Base-by-base conservation (phyloP, 2,888 invertebrate genomes). In the Platycnemis pennipes region DNA sequence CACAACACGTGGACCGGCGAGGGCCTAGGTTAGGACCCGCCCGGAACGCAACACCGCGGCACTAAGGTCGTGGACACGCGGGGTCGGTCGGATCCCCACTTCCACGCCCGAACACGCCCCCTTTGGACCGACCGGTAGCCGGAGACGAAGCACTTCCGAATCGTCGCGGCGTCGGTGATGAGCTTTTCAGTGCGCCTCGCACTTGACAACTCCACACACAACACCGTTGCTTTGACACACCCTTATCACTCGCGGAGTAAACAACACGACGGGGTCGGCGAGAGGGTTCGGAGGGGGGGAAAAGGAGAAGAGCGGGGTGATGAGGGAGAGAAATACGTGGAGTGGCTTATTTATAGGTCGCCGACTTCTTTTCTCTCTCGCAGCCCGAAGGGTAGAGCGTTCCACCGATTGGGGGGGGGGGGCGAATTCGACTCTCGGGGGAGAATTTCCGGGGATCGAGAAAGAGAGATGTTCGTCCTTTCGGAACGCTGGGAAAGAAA, bases 191-290 rank as follows among this genome's bases (percentile, higher is more conserved):
- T 26, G 63, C 63, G 26, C 77, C 16, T 26, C 31, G 13, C 77
- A 63, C 63, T 63, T 63, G 63, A 63, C 63, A 63, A 77, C 77
- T 77, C 37, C 37, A 77, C 77, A 77, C 77, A 77, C 31, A 77
- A 77, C 77, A 77, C 77, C 77, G 77, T 77, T 77, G 37, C 31
- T 77, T 37, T 77, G 77, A 77, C 77, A 37, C 77, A 77, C 77
- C 77, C 31, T 77, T 77, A 77, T 77, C 77, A 77, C 77, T 77
- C 77, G 77, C 77, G 37, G 37, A 26, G 77, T 77, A 77, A 77
- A 77, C 77, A 77, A 77, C 77, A 77, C 77, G 77, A 37, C 37
- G 63, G 63, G 63, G n/a, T 63, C n/a, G 63, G 63, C 8, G 26
- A 63, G 63, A 16, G 11, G 53, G 53, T n/a, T 26, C 5, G 63